Conservation (phyloP, 2,888 invertebrate species). For the Tenthredo notha region DNA sequence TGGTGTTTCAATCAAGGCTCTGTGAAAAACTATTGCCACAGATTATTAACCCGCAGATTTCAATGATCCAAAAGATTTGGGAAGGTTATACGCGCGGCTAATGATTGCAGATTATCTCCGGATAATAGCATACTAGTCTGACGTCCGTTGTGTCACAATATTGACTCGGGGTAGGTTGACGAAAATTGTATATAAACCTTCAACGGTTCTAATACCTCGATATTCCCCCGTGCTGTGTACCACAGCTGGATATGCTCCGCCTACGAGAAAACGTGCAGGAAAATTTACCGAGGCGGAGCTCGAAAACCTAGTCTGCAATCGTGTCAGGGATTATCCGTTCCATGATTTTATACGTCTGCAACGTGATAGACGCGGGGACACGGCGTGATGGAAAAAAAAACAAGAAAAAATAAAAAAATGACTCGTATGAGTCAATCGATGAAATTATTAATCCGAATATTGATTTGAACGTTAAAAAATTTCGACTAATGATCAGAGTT, state of each 20-base stretch:
- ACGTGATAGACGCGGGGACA: background rate
- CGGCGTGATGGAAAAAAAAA: background rate
- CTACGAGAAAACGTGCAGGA: slow-evolving; percentile 50
- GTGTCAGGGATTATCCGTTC: slow-evolving; percentile 16
- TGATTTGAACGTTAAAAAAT: no score
- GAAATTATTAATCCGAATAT: no score
- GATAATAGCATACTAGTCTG: slow-evolving; percentile 36
- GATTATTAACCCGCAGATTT: background rate
- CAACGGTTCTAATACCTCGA: background rate
- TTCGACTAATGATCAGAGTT: background rate
- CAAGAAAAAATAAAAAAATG: no score
- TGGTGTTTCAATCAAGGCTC: background rate
- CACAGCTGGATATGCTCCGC: slow-evolving; percentile 54
- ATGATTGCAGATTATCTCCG: slow-evolving; percentile 43
- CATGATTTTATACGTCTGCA: background rate
- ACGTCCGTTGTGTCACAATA: slow-evolving; percentile 62
- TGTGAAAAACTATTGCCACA: background rate
- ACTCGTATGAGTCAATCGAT: no score
- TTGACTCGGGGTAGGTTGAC: slow-evolving; percentile 58
- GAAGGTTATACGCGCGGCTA: background rate
- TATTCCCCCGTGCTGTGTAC: slow-evolving; percentile 37
- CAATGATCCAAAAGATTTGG: background rate
- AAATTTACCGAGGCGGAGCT: slow-evolving; percentile 25
- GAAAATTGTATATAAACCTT: background rate
- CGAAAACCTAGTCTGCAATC: slow-evolving; percentile 4